phyloP scores from a whole-genome alignment of 2,797 vertebrate species.

The Scolopax bukidnonensis region DNA sequence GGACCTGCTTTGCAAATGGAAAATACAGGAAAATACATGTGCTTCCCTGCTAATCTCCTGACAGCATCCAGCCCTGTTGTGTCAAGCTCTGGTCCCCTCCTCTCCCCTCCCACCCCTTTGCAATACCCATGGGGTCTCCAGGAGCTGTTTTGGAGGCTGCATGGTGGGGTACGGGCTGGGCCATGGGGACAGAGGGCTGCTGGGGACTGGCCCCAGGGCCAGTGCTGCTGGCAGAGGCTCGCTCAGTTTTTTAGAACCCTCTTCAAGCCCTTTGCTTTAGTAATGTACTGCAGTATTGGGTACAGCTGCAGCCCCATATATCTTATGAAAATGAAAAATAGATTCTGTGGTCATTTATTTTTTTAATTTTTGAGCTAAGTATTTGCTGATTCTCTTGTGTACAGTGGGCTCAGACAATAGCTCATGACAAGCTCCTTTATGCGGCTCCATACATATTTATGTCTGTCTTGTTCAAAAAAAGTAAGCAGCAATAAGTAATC shows the following conservation, averaged over 20 bases:
- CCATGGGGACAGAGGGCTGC: neutral
- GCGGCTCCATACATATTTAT: neutral
- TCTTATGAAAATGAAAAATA: neutral
- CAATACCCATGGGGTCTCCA: fast-evolving
- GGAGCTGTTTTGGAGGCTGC: neutral
- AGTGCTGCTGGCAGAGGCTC: neutral
- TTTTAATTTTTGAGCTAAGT: neutral
- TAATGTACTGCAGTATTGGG: neutral
- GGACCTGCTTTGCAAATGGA: neutral
- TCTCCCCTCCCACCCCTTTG: neutral
- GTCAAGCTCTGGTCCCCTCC: neutral
- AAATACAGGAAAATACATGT: neutral
- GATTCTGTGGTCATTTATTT: neutral
- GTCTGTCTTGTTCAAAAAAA: neutral
- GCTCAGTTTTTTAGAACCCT: neutral
- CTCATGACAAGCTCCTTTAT: neutral
- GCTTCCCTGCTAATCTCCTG: neutral
- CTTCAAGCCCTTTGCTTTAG: neutral
- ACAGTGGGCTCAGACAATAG: neutral
- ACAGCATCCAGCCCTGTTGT: neutral
- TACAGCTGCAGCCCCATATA: fast-evolving
- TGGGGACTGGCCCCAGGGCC: neutral
- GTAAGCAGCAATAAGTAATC: neutral
- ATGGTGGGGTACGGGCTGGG: fast-evolving
- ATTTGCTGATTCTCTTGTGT: neutral